Evolutionary conservation across 2,888 invertebrate genomes (phyloP).

Genomic region (Melipona bicolor): DNA sequence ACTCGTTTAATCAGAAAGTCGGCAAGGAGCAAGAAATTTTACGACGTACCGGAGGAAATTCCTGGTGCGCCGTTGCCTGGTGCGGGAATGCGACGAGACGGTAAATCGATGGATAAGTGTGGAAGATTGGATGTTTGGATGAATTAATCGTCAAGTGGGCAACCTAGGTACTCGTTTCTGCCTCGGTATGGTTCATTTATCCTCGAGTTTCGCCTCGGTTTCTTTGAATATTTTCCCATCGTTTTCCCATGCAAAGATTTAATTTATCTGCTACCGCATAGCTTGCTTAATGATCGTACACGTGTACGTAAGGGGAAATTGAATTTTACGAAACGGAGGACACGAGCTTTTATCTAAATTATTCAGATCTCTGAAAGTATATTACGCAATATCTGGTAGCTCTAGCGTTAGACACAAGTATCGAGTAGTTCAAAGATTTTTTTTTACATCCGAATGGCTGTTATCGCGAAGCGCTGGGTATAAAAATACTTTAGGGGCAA

Average conservation of each 20-base stretch:
- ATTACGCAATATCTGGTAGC: too few relatives aligned
- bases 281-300: too few relatives aligned
- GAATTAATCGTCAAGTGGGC: background rate
- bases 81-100: background rate
- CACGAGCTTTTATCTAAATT: too few relatives aligned
- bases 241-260: background rate
- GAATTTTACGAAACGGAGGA: too few relatives aligned
- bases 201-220: background rate
- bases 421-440: too few relatives aligned
- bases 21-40: background rate
- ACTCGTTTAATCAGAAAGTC: conserved; percentile 20
- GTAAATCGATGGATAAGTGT: background rate
- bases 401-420: too few relatives aligned
- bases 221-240: background rate
- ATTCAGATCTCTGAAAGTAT: too few relatives aligned
- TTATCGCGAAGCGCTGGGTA: background rate
- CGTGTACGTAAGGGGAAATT: too few relatives aligned
- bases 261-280: too few relatives aligned
- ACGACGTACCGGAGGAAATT: background rate
- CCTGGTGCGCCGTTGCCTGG: background rate
- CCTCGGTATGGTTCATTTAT: background rate
- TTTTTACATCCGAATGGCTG: background rate
- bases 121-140: background rate
- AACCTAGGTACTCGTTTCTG: background rate
- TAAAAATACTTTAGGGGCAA: background rate